These are phyloP conservation scores for Allacma fusca DNA, from an alignment of 2,888 invertebrate species.

Conservation along the genomic window DNA sequence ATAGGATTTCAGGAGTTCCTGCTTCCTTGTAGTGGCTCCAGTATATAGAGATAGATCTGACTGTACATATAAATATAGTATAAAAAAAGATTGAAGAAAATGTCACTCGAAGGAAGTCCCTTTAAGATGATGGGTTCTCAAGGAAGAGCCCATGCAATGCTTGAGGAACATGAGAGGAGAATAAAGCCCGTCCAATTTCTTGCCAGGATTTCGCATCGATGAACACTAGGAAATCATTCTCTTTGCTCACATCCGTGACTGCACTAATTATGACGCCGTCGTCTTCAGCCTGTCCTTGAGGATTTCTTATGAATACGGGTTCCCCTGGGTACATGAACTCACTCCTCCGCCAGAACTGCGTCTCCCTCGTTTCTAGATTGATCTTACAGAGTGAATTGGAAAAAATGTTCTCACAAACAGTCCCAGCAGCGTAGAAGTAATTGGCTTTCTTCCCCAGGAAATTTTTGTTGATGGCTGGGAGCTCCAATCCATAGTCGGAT, in stretches of 20 bases:
- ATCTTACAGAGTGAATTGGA: slow-evolving; percentile 62
- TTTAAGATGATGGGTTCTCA: not conserved
- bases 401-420: slow-evolving; percentile 62
- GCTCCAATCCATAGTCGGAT: slow-evolving; percentile 64
- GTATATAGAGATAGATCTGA: no score
- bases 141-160: slow-evolving; percentile 63
- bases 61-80: no score
- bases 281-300: slow-evolving; percentile 64
- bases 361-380: slow-evolving; percentile 48
- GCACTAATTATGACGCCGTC: slow-evolving; percentile 65
- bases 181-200: slow-evolving; percentile 64
- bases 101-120: no score
- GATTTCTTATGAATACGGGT: slow-evolving; percentile 65
- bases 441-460: slow-evolving; percentile 64
- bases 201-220: slow-evolving; percentile 64
- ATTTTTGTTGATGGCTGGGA: slow-evolving; percentile 66
- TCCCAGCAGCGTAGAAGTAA: slow-evolving; percentile 66
- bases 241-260: slow-evolving; percentile 61
- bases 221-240: slow-evolving; percentile 62
- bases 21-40: no score
- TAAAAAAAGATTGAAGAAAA: no score
- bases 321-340: slow-evolving; percentile 64
- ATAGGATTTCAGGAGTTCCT: no score
- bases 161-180: slow-evolving; percentile 62
- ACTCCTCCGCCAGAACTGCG: slow-evolving; percentile 48